Evolutionary conservation across 1,140 invertebrate genomes (phyloP).

Genomic region (Zelostemma sp.): DNA sequence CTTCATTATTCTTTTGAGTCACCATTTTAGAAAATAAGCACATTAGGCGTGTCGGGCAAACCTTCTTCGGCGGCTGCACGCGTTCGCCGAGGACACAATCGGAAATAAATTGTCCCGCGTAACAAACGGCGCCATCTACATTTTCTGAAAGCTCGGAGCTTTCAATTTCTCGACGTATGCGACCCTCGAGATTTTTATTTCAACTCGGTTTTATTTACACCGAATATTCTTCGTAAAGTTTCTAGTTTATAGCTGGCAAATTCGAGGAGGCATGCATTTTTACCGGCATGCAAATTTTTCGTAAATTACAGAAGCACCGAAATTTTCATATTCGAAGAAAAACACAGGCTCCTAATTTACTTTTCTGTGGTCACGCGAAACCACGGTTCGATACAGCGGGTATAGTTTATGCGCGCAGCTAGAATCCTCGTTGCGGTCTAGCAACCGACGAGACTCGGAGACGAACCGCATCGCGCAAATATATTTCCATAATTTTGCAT

Average conservation of each 20-base stretch:
- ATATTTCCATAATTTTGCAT: constrained; percentile 69
- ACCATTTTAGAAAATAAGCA: constrained; percentile 34
- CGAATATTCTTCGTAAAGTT: too few species aligned
- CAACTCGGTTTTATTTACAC: background rate
- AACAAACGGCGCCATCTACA: constrained; percentile 31
- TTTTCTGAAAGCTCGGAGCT: constrained; percentile 17
- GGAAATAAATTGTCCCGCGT: constrained; percentile 37
- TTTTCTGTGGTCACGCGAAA: constrained; percentile 31
- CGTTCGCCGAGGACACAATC: constrained; percentile 39
- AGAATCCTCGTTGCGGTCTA: constrained; percentile 52
- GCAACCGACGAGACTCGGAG: constrained; percentile 50
- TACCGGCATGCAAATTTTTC: constrained; percentile 16
- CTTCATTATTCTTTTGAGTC: constrained; percentile 33
- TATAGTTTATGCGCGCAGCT: constrained; percentile 33
- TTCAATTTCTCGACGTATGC: constrained; percentile 22
- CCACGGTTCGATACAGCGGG: constrained; percentile 35
- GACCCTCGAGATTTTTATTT: background rate
- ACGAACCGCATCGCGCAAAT: constrained; percentile 56
- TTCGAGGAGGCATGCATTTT: too few species aligned
- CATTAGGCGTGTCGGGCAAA: constrained; percentile 44
- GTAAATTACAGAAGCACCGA: constrained; percentile 16
- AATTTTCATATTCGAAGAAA: constrained; percentile 33
- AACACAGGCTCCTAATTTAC: constrained; percentile 24
- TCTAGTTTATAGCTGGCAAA: too few species aligned
- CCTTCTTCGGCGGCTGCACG: constrained; percentile 23